These are phyloP conservation scores for Tachina grossa DNA, from an alignment of 2,888 invertebrate species.

Conservation along the genomic window DNA sequence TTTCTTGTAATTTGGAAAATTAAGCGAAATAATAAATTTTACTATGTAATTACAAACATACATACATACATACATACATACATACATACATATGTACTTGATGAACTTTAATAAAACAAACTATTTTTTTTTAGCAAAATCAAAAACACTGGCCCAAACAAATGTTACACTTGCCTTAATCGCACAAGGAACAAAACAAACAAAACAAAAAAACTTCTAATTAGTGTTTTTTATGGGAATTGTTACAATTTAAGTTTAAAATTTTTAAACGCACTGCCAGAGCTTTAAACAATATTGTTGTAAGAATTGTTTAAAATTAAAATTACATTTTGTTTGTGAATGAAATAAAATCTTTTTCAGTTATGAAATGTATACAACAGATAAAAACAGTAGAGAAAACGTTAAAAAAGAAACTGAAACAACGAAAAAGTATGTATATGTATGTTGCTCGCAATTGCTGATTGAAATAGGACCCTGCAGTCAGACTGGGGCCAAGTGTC, in stretches of 20 bases:
- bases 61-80: too few relatives aligned
- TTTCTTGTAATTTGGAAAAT: not conserved
- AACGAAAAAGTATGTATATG: not conserved
- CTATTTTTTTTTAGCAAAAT: not conserved
- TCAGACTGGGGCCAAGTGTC: too few relatives aligned
- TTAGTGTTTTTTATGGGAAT: too few relatives aligned
- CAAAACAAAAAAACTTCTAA: not conserved
- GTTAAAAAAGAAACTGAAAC: not conserved
- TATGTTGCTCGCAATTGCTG: not conserved
- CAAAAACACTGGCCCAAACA: not conserved
- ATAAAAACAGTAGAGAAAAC: not conserved
- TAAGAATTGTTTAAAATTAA: not conserved
- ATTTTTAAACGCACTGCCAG: too few relatives aligned
- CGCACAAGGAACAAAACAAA: not conserved
- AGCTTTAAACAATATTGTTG: not conserved
- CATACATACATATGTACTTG: too few relatives aligned
- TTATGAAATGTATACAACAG: not conserved
- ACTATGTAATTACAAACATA: slow-evolving; percentile 17
- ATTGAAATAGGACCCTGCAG: too few relatives aligned
- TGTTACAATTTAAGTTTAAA: too few relatives aligned
- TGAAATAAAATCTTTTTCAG: not conserved
- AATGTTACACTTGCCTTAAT: slow-evolving; percentile 13
- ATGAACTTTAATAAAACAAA: slow-evolving; percentile 21
- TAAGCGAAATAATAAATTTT: not conserved
- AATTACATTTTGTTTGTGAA: not conserved